Evolutionary conservation across 2,797 vertebrate species (phyloP).

Genomic region (Chelidonichthys spinosus): DNA sequence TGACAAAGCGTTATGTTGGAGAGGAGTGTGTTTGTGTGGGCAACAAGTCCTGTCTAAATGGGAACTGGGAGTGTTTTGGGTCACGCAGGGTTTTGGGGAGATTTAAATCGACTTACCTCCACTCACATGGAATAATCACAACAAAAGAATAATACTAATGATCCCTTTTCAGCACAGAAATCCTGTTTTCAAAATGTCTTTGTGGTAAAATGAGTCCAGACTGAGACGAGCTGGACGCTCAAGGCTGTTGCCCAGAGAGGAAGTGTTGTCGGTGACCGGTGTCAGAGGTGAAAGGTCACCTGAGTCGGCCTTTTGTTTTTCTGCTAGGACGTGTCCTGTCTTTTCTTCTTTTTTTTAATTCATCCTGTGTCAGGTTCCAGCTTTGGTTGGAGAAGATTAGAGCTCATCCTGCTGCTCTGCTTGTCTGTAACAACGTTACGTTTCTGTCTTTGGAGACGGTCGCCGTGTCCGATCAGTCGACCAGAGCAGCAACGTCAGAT

Average conservation of each 20-base stretch:
- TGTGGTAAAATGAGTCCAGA: background rate
- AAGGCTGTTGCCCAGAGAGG: conserved; percentile 38
- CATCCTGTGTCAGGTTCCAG: conserved; percentile 19
- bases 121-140: conserved; percentile 21
- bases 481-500: too few species aligned
- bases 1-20: background rate
- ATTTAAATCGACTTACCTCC: conserved; percentile 25
- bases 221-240: background rate
- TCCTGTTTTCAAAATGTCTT: background rate
- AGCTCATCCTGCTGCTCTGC: background rate
- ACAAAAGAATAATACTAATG: conserved; percentile 28
- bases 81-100: conserved; percentile 54
- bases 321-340: conserved; percentile 44
- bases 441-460: too few species aligned
- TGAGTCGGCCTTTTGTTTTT: conserved; percentile 48
- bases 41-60: conserved; percentile 25
- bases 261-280: conserved; percentile 59
- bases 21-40: conserved; percentile 1
- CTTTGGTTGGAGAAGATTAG: background rate
- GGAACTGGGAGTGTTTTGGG: conserved; percentile 62
- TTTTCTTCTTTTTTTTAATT: conserved; percentile 11
- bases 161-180: background rate
- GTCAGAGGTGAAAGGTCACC: conserved; percentile 61
- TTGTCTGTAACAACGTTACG: too few species aligned
- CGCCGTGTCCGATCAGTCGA: too few species aligned